Base-by-base conservation (phyloP, 2,888 invertebrate genomes). In the Diabrotica balteata region DNA sequence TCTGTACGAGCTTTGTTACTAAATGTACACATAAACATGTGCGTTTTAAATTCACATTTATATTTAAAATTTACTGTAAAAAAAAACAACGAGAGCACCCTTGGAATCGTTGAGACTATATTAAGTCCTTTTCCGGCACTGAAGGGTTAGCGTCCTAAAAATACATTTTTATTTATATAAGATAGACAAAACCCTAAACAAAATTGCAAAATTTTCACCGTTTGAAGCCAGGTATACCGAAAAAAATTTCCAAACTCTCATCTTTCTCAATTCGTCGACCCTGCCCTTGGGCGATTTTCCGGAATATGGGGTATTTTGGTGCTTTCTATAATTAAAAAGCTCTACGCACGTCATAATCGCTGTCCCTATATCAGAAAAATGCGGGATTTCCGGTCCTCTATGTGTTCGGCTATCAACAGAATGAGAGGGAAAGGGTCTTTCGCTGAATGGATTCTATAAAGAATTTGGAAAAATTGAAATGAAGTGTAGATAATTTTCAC, bases 311-410 rank as follows among this genome's bases (percentile, higher is more conserved):
- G 58, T 17, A 17, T 8, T 43, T 9, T 42, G 59, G 58, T 17
- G 52, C 46, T 58, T 64, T 55, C 62, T 59, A 64, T 64, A 64
- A 64, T 64, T 64, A 64, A 64, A 64, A 64, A 64, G 64, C 64
- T 61, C 53, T 22, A 52, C 46, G 58, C 51, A 45, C 55, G 45
- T 11, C 43, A 58, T 64, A 51, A 64, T 64, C 50, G 46, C 7
- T 51, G 58, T 64, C 64, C 58, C 57, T 54, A 51, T 64, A 64
- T 64, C 52, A 58, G 58, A 58, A 58, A 63, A 64, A 64, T 64
- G 52, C 64, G 52, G 51, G 64, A 60, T 57, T 52, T 64, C 64
- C 64, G 64, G 64, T 45, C 58, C 45, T 58, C 50, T 63, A 63
- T 51, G 58, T 42, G 52, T 58, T 64, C 64, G 47, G 46, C 58